phyloP scores from a whole-genome alignment of 2,888 invertebrate species.

The Ophion obscuratus region DNA sequence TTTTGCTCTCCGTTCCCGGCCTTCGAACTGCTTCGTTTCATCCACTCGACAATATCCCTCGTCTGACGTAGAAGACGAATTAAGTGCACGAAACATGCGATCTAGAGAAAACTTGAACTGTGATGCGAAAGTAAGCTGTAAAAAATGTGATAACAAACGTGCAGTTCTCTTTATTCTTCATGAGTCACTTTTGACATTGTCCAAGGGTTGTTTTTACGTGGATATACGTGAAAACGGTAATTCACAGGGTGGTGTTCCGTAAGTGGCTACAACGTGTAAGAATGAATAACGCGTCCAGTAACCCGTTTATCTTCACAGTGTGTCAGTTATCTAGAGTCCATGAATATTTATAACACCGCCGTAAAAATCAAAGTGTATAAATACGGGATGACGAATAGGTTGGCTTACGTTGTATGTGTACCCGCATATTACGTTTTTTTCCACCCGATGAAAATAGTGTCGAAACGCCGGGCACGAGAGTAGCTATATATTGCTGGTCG shows the following conservation, averaged over 20 bases:
- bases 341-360: conserved; percentile 13
- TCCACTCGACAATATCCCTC: conserved; percentile 26
- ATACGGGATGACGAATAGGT: conserved; percentile 33
- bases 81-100: conserved; percentile 14
- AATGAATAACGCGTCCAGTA: conserved; percentile 19
- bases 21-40: conserved; percentile 21
- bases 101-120: not conserved
- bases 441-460: conserved; percentile 15
- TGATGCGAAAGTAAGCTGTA: not conserved
- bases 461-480: conserved; percentile 20
- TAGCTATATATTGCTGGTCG: conserved; percentile 9
- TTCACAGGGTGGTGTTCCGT: conserved; percentile 11
- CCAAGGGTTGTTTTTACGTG: not conserved
- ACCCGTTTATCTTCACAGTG: conserved; percentile 14
- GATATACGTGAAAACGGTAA: conserved; percentile 7
- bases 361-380: conserved; percentile 32
- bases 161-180: not conserved
- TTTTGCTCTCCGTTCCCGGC: conserved; percentile 25
- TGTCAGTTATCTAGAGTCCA: not conserved
- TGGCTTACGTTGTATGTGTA: not conserved
- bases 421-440: conserved; percentile 4
- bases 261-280: conserved; percentile 7
- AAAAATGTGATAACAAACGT: not conserved
- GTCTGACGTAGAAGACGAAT: conserved; percentile 12
- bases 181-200: not conserved